These are phyloP conservation scores for Tetheella fluctuosa DNA, from an alignment of 2,888 invertebrate genomes.

Conservation along the genomic window DNA sequence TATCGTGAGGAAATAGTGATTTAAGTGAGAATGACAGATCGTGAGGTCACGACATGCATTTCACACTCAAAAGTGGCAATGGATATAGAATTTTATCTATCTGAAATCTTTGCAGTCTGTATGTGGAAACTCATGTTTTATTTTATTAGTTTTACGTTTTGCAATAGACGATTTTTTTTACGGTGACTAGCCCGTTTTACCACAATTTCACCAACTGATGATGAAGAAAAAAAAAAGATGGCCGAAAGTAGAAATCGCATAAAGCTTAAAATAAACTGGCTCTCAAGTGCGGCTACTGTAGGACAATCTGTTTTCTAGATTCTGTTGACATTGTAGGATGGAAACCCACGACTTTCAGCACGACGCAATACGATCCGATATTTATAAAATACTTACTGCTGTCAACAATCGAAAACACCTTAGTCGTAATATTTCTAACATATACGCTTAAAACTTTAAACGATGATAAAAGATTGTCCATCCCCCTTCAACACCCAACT, in stretches of 20 bases:
- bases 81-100: constrained; percentile 15
- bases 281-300: no score
- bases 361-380: not conserved
- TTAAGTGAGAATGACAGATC: constrained; percentile 51
- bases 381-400: not conserved
- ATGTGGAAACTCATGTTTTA: not conserved
- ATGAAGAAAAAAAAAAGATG: no score
- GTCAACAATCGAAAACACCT: not conserved
- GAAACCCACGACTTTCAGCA: no score
- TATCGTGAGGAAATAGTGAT: constrained; percentile 40
- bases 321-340: no score
- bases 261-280: no score
- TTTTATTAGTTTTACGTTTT: not conserved
- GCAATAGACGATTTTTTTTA: not conserved
- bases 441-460: not conserved
- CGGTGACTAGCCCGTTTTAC: no score
- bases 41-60: constrained; percentile 41
- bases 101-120: constrained; percentile 12
- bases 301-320: no score
- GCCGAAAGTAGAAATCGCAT: no score
- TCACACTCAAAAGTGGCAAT: constrained; percentile 26
- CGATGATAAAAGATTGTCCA: not conserved
- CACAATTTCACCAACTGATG: no score
- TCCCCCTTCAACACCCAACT: constrained; percentile 6
- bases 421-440: constrained; percentile 1